A percentile compares a stretch with the other conserved stretches of the same genome.
These are phyloP conservation scores for Philaethria dido DNA, from an alignment of 2,888 invertebrate genomes.

Conservation along the genomic window DNA sequence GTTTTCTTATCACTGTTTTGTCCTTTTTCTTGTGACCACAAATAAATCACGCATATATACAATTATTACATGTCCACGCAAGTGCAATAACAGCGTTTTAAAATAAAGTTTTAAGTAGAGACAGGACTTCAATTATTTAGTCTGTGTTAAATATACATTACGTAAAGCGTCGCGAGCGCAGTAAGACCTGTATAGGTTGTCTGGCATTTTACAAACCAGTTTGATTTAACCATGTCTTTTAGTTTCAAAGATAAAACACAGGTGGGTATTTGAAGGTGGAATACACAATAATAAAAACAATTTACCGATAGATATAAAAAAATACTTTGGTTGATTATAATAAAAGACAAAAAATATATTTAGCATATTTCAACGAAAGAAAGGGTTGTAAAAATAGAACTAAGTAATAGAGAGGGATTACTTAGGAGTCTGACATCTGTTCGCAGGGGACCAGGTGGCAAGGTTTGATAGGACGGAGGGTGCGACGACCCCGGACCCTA, in stretches of 20 bases:
- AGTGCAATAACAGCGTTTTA: neutral
- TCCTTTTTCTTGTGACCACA: neutral
- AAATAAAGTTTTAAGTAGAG: neutral
- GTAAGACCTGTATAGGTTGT: conserved; percentile 50
- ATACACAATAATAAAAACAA: conserved; percentile 23
- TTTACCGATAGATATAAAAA: neutral
- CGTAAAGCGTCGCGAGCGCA: conserved; percentile 52
- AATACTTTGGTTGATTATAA: neutral
- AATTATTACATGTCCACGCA: neutral
- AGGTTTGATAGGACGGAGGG: conserved; percentile 70
- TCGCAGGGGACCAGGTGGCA: conserved; percentile 76
- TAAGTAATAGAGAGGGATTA: conserved; percentile 51
- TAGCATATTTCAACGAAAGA: conserved; percentile 28
- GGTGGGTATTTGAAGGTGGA: conserved; percentile 45
- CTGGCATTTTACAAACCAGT: conserved; percentile 67
- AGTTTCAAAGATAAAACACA: conserved; percentile 50
- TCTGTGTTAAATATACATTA: conserved; percentile 53
- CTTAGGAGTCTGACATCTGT: conserved; percentile 69
- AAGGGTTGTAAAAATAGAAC: conserved; percentile 40
- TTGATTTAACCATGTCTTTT: conserved; percentile 52
- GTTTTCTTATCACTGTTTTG: neutral
- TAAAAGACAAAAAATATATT: neutral
- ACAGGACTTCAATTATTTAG: conserved; percentile 29
- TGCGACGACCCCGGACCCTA: conserved; percentile 77
- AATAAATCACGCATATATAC: neutral